Conservation (phyloP, 2,888 invertebrate species). For the Drosophila nigritarsus region DNA sequence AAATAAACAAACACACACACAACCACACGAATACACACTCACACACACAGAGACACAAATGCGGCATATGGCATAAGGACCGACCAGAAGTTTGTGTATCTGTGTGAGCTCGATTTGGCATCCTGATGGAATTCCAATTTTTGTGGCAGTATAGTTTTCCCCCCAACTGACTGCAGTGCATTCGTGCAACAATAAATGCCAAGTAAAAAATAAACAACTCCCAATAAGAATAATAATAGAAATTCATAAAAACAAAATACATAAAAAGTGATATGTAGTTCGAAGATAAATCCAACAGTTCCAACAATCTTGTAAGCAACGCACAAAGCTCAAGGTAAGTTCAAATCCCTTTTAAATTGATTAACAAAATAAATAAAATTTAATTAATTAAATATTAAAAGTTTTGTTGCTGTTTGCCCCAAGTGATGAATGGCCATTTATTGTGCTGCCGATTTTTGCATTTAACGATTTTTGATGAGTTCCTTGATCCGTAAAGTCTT, state of each 20-base stretch:
- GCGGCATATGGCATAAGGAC: conserved; percentile 45
- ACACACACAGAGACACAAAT: conserved; percentile 9
- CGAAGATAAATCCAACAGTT: conserved; percentile 30
- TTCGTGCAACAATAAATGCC: conserved; percentile 11
- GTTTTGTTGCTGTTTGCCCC: background rate
- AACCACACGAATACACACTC: conserved; percentile 7
- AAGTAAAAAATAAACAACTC: conserved; percentile 16
- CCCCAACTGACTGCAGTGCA: conserved; percentile 11
- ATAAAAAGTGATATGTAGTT: conserved; percentile 59
- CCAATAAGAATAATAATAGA: conserved; percentile 10
- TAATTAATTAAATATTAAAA: background rate
- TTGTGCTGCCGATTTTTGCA: conserved; percentile 63
- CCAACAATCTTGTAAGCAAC: conserved; percentile 36
- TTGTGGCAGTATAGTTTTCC: conserved; percentile 26
- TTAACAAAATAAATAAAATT: background rate
- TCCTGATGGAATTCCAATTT: conserved; percentile 16
- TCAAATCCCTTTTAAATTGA: conserved; percentile 6
- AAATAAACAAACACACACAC: conserved; percentile 6
- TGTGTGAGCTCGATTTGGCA: conserved; percentile 30
- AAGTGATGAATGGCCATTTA: conserved; percentile 19
- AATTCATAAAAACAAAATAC: conserved; percentile 18
- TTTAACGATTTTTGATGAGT: conserved; percentile 80
- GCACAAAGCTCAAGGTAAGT: conserved; percentile 64
- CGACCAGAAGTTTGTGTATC: conserved; percentile 36
- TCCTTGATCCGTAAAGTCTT: conserved; percentile 80